These are phyloP conservation scores for Smittia sp. DNA, from an alignment of 2,888 invertebrate species.

Conservation along the genomic window DNA sequence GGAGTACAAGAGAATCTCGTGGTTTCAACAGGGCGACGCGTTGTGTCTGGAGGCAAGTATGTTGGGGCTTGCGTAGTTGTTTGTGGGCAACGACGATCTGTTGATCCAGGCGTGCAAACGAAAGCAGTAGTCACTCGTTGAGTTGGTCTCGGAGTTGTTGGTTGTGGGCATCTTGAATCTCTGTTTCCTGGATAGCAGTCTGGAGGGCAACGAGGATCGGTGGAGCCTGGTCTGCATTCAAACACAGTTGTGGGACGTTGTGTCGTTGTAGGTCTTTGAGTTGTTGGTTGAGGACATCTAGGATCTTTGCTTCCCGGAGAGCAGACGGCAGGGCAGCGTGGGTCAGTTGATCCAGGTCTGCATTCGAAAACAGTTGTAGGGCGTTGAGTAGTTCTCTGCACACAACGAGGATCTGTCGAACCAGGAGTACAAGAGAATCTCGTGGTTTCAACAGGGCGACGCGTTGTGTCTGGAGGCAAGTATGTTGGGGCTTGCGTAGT, in stretches of 20 bases:
- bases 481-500: constrained; percentile 37
- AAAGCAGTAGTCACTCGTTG: constrained; percentile 44
- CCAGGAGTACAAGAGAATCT: too few species aligned
- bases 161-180: constrained; percentile 45
- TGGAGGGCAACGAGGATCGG: constrained; percentile 29
- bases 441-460: too few species aligned
- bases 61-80: constrained; percentile 44
- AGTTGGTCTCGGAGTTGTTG: constrained; percentile 39
- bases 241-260: constrained; percentile 43
- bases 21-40: too few species aligned
- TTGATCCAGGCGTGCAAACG: constrained; percentile 47
- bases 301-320: too few species aligned
- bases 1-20: constrained; percentile 46
- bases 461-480: neutral
- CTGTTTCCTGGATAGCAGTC: constrained; percentile 47
- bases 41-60: too few species aligned
- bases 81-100: constrained; percentile 47
- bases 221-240: constrained; percentile 43
- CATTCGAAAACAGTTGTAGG: too few species aligned
- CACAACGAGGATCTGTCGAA: too few species aligned
- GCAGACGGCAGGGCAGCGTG: too few species aligned
- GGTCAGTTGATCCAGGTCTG: too few species aligned
- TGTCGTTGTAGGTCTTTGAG: constrained; percentile 43
- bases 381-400: too few species aligned
- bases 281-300: constrained; percentile 49